These are phyloP conservation scores for Altica lythri DNA, from an alignment of 2,888 invertebrate species.

Conservation along the genomic window DNA sequence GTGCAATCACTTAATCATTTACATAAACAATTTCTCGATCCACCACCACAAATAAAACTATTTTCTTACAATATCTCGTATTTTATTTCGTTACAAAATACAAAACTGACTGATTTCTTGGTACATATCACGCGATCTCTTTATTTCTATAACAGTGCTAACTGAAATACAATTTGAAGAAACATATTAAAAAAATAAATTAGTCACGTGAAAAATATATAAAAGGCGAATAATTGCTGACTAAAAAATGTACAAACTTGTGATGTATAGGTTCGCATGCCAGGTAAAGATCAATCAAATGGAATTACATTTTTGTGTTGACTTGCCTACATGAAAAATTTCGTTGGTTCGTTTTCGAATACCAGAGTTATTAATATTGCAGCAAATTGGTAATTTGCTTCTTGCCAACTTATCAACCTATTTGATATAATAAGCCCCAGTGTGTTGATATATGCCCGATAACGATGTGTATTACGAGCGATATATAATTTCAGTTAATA, in stretches of 20 bases:
- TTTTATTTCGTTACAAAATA: background rate
- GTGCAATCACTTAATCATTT: background rate
- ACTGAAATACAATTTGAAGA: conserved; percentile 12
- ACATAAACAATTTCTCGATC: background rate
- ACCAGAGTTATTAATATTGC: conserved; percentile 27
- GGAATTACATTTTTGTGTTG: conserved; percentile 36
- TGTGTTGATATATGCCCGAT: conserved; percentile 21
- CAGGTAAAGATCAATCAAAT: conserved; percentile 35
- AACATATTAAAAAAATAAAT: conserved; percentile 21
- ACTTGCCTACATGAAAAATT: conserved; percentile 37
- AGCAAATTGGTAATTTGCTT: conserved; percentile 30
- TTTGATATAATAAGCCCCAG: conserved; percentile 24
- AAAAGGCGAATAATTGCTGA: conserved; percentile 30
- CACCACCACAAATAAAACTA: conserved; percentile 1
- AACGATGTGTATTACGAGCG: conserved; percentile 15
- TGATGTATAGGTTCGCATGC: conserved; percentile 33
- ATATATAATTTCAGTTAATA: conserved; percentile 16
- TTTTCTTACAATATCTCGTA: background rate
- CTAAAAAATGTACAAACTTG: conserved; percentile 20
- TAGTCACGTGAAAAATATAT: conserved; percentile 29
- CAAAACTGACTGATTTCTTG: conserved; percentile 1
- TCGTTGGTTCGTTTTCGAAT: conserved; percentile 33
- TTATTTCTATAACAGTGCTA: conserved; percentile 4
- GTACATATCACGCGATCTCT: conserved; percentile 7
- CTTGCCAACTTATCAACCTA: conserved; percentile 25